These are phyloP conservation scores for Cuculus canorus DNA, from an alignment of 2,797 vertebrate genomes.

Conservation along the genomic window DNA sequence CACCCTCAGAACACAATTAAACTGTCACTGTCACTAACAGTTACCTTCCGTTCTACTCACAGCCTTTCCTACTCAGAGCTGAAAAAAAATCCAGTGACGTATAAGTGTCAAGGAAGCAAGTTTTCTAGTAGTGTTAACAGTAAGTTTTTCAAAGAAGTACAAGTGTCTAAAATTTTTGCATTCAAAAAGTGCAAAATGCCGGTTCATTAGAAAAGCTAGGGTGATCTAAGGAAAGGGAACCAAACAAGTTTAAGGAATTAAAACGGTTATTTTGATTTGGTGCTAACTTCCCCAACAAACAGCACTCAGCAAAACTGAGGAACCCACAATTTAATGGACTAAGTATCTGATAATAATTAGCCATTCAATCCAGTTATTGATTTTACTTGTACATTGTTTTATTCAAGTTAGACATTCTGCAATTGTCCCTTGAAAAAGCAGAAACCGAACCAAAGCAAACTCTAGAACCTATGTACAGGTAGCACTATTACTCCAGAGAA, in stretches of 20 bases:
- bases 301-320: background rate
- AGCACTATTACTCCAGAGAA: background rate
- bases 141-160: background rate
- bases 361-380: background rate
- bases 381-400: background rate
- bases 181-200: background rate
- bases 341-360: background rate
- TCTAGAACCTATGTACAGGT: background rate
- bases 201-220: background rate
- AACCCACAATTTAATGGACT: background rate
- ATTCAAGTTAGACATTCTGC: background rate
- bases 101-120: background rate
- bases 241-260: background rate
- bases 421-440: background rate
- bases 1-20: conserved; percentile 32
- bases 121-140: background rate
- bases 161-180: background rate
- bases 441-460: background rate
- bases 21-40: background rate
- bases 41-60: background rate
- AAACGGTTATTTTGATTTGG: background rate
- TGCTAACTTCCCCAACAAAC: conserved; percentile 7
- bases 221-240: background rate
- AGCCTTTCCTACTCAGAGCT: background rate
- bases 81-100: background rate